Evolutionary conservation across 1,140 invertebrate species (phyloP).

Genomic region (Scaptomyza hsui): DNA sequence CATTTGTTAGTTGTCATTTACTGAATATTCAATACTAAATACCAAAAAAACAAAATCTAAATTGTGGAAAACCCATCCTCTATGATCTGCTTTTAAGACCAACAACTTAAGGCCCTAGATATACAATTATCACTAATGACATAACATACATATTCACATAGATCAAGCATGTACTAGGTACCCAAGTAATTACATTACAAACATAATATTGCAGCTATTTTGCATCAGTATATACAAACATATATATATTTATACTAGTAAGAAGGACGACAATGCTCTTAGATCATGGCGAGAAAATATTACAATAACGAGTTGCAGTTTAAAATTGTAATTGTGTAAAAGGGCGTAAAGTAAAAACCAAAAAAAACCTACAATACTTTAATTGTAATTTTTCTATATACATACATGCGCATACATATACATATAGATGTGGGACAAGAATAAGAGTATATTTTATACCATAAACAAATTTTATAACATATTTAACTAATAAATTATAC

Average conservation of each 20-base stretch:
- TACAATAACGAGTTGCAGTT: constrained; percentile 77
- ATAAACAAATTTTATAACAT: constrained; percentile 83
- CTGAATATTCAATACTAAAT: constrained; percentile 13
- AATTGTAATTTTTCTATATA: constrained; percentile 79
- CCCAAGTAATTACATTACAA: constrained; percentile 17
- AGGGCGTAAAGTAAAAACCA: constrained; percentile 45
- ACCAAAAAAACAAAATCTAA: constrained; percentile 1
- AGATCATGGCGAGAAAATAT: constrained; percentile 70
- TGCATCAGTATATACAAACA: constrained; percentile 18
- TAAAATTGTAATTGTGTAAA: constrained; percentile 77
- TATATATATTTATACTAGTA: constrained; percentile 27
- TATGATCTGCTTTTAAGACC: neutral
- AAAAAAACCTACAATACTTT: constrained; percentile 53
- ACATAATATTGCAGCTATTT: constrained; percentile 13
- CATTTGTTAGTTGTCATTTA: too few relatives aligned
- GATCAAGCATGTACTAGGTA: constrained; percentile 9
- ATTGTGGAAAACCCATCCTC: neutral
- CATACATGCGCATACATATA: constrained; percentile 67
- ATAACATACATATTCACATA: constrained; percentile 13
- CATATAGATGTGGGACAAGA: constrained; percentile 69
- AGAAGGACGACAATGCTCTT: constrained; percentile 28
- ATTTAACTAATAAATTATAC: constrained; percentile 82
- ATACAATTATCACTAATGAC: constrained; percentile 1
- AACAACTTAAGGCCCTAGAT: neutral
- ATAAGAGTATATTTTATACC: constrained; percentile 82